Evolutionary conservation across 2,797 vertebrate species (phyloP).

Genomic region (Botia almorhae): DNA sequence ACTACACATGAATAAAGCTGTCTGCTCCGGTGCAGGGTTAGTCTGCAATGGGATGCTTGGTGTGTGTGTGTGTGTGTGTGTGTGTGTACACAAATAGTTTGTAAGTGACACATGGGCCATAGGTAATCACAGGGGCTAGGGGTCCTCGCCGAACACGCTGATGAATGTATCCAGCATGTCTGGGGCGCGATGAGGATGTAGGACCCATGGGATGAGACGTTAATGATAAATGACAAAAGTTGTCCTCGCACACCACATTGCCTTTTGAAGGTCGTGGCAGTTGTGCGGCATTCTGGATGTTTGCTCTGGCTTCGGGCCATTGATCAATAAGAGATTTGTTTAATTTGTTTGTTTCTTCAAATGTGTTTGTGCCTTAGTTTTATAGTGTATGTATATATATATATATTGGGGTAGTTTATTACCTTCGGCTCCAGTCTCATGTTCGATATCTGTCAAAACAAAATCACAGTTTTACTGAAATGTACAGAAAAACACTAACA

Average conservation of each 20-base stretch:
- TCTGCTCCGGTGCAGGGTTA: slow-evolving; percentile 10
- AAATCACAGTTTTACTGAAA: background rate
- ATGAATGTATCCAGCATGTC: slow-evolving; percentile 51
- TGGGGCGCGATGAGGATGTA: slow-evolving; percentile 48
- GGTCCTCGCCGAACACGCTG: slow-evolving; percentile 36
- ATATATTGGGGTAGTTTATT: background rate
- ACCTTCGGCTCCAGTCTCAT: background rate
- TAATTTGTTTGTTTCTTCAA: slow-evolving; percentile 11
- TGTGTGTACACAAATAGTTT: slow-evolving; percentile 20
- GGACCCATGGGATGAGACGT: slow-evolving; percentile 58
- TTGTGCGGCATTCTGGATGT: slow-evolving; percentile 37
- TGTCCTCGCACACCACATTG: slow-evolving; percentile 36
- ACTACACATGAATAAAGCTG: slow-evolving; percentile 39
- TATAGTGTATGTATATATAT: too few species aligned
- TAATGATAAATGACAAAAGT: slow-evolving; percentile 55
- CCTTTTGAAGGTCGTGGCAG: slow-evolving; percentile 60
- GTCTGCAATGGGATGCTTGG: background rate
- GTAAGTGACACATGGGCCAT: slow-evolving; percentile 35
- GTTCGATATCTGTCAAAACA: background rate
- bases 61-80: slow-evolving; percentile 7
- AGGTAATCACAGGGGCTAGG: slow-evolving; percentile 47
- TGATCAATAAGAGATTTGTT: slow-evolving; percentile 6
- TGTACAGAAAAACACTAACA: background rate
- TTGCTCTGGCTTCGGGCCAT: slow-evolving; percentile 22
- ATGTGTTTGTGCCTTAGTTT: slow-evolving; percentile 7